Evolutionary conservation across 2,113 vertebrate species (phyloP).

Genomic region (Gasterosteus nipponicus): DNA sequence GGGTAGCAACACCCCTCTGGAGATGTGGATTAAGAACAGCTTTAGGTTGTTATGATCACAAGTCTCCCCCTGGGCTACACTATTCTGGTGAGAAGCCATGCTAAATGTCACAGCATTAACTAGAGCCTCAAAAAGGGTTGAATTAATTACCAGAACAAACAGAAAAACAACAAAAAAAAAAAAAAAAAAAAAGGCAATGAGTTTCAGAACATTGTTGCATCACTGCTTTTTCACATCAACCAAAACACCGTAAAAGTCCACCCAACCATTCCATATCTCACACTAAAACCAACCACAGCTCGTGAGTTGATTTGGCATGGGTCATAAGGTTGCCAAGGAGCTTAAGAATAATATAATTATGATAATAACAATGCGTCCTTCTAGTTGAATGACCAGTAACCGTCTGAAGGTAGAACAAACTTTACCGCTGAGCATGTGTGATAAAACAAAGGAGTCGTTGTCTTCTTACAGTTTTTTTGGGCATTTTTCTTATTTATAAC

Average conservation of each 20-base stretch:
- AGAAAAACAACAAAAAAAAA: conserved; percentile 78
- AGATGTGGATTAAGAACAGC: conserved; percentile 88
- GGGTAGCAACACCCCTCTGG: conserved; percentile 72
- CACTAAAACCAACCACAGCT: conserved; percentile 90
- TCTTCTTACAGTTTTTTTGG: conserved; percentile 79
- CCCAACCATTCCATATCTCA: conserved; percentile 88
- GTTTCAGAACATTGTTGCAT: conserved; percentile 96
- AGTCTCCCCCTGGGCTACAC: conserved; percentile 88
- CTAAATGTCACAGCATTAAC: conserved; percentile 99
- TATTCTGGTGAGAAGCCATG: conserved; percentile 99
- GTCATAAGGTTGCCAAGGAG: conserved; percentile 84
- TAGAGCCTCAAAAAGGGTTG: conserved; percentile 93
- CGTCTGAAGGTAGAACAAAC: conserved; percentile 90
- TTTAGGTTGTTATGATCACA: conserved; percentile 83
- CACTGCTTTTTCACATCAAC: conserved; percentile 97
- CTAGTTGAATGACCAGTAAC: conserved; percentile 87
- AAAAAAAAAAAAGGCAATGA: conserved; percentile 89
- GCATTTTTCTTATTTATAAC: conserved; percentile 75
- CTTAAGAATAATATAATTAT: conserved; percentile 85
- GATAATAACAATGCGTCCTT: conserved; percentile 83
- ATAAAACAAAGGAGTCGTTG: conserved; percentile 89
- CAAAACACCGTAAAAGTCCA: conserved; percentile 93
- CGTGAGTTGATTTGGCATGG: conserved; percentile 88
- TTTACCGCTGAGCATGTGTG: conserved; percentile 91
- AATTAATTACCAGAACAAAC: conserved; percentile 92